These are phyloP conservation scores for Lasius fuliginosus DNA, from an alignment of 2,888 invertebrate genomes.

Conservation along the genomic window DNA sequence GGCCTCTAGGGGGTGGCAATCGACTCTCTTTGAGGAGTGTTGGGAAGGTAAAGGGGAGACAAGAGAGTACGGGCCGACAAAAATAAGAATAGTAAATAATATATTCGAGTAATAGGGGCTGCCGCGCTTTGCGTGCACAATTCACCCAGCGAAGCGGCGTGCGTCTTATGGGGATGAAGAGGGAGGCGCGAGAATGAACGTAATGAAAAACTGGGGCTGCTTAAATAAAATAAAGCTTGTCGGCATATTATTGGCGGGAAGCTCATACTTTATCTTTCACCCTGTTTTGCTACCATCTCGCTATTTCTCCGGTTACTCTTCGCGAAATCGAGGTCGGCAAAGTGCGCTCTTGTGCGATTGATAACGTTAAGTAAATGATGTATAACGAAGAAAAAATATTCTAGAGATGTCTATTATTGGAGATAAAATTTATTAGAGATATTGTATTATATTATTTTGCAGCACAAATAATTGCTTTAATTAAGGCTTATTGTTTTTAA, in stretches of 20 bases:
- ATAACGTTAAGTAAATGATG: slow-evolving; percentile 9
- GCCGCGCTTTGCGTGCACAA: slow-evolving; percentile 59
- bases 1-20: slow-evolving; percentile 58
- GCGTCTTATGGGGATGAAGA: slow-evolving; percentile 71
- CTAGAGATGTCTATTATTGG: slow-evolving; percentile 3
- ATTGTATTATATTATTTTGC: neutral
- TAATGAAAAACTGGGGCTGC: slow-evolving; percentile 85
- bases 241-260: slow-evolving; percentile 83
- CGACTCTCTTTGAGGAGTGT: slow-evolving; percentile 68
- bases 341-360: neutral
- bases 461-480: neutral
- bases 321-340: neutral
- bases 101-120: slow-evolving; percentile 79
- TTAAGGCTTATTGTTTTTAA: neutral
- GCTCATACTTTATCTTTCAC: slow-evolving; percentile 76
- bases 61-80: slow-evolving; percentile 70
- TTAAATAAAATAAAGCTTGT: slow-evolving; percentile 86
- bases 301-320: slow-evolving; percentile 32
- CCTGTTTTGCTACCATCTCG: slow-evolving; percentile 47
- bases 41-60: slow-evolving; percentile 62
- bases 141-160: slow-evolving; percentile 55
- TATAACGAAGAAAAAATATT: slow-evolving; percentile 1
- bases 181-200: slow-evolving; percentile 81
- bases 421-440: neutral
- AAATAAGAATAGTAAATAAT: slow-evolving; percentile 85